phyloP scores from a whole-genome alignment of 2,113 vertebrate species.

The Accipiter virgatus region DNA sequence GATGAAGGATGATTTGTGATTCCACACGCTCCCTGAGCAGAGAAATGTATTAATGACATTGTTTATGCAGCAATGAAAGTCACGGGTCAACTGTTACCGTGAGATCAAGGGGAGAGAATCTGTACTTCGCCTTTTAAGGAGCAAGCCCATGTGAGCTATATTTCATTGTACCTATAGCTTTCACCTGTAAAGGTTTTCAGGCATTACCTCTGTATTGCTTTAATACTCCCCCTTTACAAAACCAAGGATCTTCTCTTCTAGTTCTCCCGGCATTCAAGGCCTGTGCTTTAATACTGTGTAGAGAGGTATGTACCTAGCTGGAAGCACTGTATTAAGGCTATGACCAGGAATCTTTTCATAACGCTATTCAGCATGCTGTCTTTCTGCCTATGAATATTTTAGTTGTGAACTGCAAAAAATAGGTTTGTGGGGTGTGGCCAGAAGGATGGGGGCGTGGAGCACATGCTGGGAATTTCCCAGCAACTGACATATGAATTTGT shows the following conservation, averaged over 20 bases:
- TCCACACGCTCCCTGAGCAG: background rate
- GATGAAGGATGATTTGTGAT: background rate
- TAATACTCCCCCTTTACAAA: background rate
- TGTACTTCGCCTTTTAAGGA: background rate
- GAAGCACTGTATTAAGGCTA: background rate
- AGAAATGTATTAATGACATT: background rate
- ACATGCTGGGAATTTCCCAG: background rate
- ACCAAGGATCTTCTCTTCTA: background rate
- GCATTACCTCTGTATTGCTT: background rate
- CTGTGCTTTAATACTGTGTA: accelerated
- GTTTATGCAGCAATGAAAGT: background rate
- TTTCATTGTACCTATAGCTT: background rate
- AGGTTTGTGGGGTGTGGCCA: background rate
- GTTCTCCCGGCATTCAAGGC: background rate
- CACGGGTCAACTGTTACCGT: accelerated
- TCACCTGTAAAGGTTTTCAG: background rate
- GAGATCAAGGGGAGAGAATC: background rate
- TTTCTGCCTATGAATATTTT: background rate
- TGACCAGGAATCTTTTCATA: background rate
- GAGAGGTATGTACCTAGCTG: background rate
- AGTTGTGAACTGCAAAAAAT: background rate
- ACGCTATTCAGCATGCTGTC: accelerated
- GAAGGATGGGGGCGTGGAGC: background rate
- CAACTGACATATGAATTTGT: background rate
- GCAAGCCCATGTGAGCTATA: background rate